These are phyloP conservation scores for Calcarius lapponicus DNA, from an alignment of 2,797 vertebrate genomes.

Conservation along the genomic window DNA sequence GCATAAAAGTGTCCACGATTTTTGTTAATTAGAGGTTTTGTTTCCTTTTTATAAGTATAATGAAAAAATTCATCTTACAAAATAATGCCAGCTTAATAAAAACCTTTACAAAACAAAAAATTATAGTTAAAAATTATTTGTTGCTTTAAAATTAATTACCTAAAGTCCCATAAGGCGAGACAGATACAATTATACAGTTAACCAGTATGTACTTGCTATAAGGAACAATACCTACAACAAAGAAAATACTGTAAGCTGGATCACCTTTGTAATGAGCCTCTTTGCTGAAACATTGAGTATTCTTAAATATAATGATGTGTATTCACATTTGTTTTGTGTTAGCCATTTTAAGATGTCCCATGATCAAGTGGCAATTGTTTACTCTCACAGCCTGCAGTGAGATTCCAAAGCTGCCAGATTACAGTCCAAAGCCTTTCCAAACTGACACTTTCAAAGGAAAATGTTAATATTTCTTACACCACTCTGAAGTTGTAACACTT, in stretches of 20 bases:
- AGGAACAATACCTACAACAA: background rate
- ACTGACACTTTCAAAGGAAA: background rate
- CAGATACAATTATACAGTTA: background rate
- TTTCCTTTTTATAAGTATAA: background rate
- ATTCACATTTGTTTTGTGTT: background rate
- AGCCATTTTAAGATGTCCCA: background rate
- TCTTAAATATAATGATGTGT: background rate
- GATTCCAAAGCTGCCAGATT: background rate
- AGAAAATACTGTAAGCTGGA: background rate
- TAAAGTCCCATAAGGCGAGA: background rate
- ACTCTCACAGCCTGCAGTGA: background rate
- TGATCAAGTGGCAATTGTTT: background rate
- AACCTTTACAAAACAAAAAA: background rate
- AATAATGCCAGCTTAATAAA: background rate
- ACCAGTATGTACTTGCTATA: background rate
- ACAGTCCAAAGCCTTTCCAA: background rate
- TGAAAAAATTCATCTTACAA: background rate
- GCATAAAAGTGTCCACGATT: background rate
- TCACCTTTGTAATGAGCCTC: background rate
- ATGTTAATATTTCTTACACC: background rate
- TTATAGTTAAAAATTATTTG: background rate
- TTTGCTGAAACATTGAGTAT: background rate
- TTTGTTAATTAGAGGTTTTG: background rate
- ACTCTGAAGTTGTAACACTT: background rate
- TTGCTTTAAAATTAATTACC: background rate